phyloP scores from a whole-genome alignment of 2,888 invertebrate genomes.

The Epinotia ramella region DNA sequence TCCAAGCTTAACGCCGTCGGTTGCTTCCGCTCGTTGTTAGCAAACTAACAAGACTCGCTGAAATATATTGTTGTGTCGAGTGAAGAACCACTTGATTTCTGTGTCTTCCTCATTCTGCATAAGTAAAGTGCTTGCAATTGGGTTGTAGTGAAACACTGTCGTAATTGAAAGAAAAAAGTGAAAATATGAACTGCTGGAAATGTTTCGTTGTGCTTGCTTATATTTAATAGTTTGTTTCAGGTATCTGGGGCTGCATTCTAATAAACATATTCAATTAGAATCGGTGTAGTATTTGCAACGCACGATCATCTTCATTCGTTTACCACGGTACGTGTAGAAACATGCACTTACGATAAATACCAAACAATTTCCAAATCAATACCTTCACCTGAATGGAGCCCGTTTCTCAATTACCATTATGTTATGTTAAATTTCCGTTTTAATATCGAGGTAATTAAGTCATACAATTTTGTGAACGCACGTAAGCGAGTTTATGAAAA shows the following conservation, averaged over 20 bases:
- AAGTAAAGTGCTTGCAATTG: constrained; percentile 52
- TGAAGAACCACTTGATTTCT: constrained; percentile 60
- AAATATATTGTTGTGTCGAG: constrained; percentile 54
- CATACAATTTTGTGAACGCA: too few species aligned
- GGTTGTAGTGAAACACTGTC: constrained; percentile 46
- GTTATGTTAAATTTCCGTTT: not conserved
- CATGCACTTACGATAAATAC: too few species aligned
- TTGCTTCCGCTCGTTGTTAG: constrained; percentile 50
- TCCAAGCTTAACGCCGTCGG: constrained; percentile 49
- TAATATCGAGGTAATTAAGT: too few species aligned
- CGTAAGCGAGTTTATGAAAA: too few species aligned
- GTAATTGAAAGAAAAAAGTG: constrained; percentile 28
- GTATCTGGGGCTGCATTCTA: too few species aligned
- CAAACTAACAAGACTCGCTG: constrained; percentile 56
- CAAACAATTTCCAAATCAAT: too few species aligned
- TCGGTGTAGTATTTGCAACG: too few species aligned
- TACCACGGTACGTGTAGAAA: too few species aligned
- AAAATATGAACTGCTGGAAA: not conserved
- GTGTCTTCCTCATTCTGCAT: constrained; percentile 53
- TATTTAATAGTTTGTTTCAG: not conserved
- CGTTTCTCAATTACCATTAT: not conserved
- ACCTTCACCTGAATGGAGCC: too few species aligned
- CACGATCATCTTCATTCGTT: too few species aligned
- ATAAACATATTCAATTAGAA: too few species aligned
- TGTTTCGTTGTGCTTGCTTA: not conserved